Conservation (phyloP, 92 coral and sea anemone genomes). For the Actinostola sp. region DNA sequence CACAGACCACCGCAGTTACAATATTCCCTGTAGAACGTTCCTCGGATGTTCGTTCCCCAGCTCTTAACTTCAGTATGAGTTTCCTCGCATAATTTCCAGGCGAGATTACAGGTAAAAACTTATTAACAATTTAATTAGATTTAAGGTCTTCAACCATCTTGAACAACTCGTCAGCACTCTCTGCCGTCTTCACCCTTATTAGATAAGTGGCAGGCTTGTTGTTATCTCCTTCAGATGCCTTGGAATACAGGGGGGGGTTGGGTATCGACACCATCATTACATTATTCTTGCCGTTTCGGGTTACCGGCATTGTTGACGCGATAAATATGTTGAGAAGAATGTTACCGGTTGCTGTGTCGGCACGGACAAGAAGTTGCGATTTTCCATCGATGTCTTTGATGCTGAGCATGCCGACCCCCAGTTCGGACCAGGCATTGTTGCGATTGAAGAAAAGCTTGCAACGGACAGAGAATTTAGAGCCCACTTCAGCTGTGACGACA, state of each 20-base stretch:
- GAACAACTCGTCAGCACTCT: constrained; percentile 86
- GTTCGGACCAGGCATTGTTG: constrained; percentile 74
- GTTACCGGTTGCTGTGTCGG: constrained; percentile 90
- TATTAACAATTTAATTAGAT: constrained; percentile 17
- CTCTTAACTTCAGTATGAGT: too few species aligned
- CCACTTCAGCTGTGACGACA: constrained; percentile 84
- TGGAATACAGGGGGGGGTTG: constrained; percentile 86
- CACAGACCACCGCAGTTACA: too few species aligned
- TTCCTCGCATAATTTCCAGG: too few species aligned
- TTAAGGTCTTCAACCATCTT: constrained; percentile 56
- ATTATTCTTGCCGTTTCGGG: constrained; percentile 81
- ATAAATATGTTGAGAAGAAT: constrained; percentile 78
- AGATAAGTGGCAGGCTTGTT: constrained; percentile 84
- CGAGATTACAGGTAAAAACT: too few species aligned
- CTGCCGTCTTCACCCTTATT: constrained; percentile 85
- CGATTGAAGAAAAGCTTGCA: constrained; percentile 96
- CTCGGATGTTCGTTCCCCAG: too few species aligned
- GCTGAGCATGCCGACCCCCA: constrained; percentile 98
- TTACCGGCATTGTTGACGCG: constrained; percentile 64
- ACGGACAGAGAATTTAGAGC: constrained; percentile 77
- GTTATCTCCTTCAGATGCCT: constrained; percentile 82
- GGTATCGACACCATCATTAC: constrained; percentile 81
- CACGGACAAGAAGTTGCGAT: constrained; percentile 84
- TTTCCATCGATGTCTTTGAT: constrained; percentile 72
- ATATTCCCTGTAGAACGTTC: too few species aligned